Evolutionary conservation across 2,797 vertebrate genomes (phyloP).

Genomic region (Pseudomugil gertrudae): DNA sequence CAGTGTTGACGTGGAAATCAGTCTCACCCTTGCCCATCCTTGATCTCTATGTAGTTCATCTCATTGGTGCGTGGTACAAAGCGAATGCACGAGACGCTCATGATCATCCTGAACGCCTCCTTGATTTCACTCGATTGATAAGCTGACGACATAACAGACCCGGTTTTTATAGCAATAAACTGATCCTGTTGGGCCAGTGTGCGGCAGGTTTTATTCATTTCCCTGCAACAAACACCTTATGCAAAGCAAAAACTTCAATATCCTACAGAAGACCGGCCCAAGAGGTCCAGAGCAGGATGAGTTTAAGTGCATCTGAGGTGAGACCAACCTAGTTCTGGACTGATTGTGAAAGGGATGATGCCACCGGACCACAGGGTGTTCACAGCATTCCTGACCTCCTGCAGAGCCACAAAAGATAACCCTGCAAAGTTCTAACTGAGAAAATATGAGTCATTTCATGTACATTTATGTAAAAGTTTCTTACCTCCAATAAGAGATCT

Average conservation of each 20-base stretch:
- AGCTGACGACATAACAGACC: slow-evolving; percentile 20
- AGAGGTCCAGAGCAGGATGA: too few species aligned
- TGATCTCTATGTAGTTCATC: slow-evolving; percentile 37
- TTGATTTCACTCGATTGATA: neutral
- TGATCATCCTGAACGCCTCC: slow-evolving; percentile 54
- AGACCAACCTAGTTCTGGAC: slow-evolving; percentile 24
- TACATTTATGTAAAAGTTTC: neutral
- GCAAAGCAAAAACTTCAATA: too few species aligned
- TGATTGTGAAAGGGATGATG: slow-evolving; percentile 21
- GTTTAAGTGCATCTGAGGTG: neutral
- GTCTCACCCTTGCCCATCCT: slow-evolving; percentile 36
- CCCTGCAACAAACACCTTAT: too few species aligned
- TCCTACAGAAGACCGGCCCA: too few species aligned
- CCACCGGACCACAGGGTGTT: neutral
- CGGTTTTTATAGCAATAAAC: too few species aligned
- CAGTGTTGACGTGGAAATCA: too few species aligned
- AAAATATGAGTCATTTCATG: neutral
- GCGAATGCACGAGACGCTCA: slow-evolving; percentile 39
- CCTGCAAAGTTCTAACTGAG: neutral
- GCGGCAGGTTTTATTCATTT: too few species aligned
- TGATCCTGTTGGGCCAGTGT: too few species aligned
- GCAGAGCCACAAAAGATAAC: neutral
- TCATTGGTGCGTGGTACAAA: slow-evolving; percentile 28
- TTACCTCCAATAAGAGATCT: slow-evolving; percentile 53
- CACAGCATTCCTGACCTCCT: slow-evolving; percentile 57